phyloP scores from a whole-genome alignment of 2,797 vertebrate species.

The Discoglossus pictus region DNA sequence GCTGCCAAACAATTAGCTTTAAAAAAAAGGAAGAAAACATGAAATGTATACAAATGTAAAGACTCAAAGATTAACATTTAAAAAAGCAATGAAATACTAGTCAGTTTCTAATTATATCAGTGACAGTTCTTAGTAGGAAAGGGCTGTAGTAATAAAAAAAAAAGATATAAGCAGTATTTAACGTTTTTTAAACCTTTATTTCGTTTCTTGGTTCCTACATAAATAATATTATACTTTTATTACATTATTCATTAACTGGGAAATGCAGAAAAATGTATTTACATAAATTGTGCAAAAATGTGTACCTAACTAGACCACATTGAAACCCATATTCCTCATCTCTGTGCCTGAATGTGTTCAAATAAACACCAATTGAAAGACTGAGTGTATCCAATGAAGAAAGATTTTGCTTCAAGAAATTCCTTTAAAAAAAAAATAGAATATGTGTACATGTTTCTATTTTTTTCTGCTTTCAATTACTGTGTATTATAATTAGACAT shows the following conservation, averaged over 20 bases:
- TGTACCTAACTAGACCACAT: too few species aligned
- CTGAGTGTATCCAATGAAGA: neutral
- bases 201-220: neutral
- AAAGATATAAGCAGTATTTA: neutral
- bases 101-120: neutral
- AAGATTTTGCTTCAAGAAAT: too few species aligned
- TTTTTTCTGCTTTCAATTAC: too few species aligned
- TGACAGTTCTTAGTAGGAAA: too few species aligned
- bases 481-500: too few species aligned
- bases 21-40: conserved; percentile 21
- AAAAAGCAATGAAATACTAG: conserved; percentile 5
- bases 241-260: neutral
- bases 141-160: too few species aligned
- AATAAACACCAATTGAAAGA: conserved; percentile 9
- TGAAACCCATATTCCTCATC: neutral
- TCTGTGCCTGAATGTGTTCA: conserved; percentile 6
- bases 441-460: too few species aligned
- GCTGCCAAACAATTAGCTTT: conserved; percentile 31
- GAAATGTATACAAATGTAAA: conserved; percentile 12
- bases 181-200: neutral
- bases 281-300: too few species aligned
- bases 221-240: conserved; percentile 8
- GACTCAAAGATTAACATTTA: neutral
- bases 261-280: too few species aligned
- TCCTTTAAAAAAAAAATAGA: too few species aligned